Evolutionary conservation across 2,888 invertebrate species (phyloP), one percentile per base, ranked within the genome.

Genomic region (Philopedon plagiatum): DNA sequence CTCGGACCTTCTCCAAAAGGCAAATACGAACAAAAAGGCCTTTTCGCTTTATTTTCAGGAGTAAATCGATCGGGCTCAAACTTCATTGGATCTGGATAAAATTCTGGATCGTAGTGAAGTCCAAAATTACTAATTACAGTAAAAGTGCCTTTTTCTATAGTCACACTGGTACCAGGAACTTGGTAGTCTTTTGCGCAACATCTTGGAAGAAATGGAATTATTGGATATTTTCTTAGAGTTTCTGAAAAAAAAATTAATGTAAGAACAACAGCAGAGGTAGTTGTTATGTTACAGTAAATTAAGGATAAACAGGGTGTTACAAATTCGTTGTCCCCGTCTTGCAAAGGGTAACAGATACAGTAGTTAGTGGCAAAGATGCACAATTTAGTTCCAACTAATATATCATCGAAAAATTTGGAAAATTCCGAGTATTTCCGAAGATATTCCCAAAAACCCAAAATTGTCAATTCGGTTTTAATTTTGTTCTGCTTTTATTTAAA

Each of bases 11-110:
- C 89, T 1, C 89, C 89, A 79, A 89, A 89, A 0, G 89, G 77
- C 60, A 76, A 4, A 32, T 68, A 76, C 9, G 75, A 60, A 44
- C 68, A 65, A 18, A 71, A 69, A 8, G 73, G 75, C 26, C 76
- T 62, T 26, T 68, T 71, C 0, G 61, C 84, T 74, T 88, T 89
- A 26, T 87, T 87, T 68, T 88, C 87, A 5, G 86, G 83, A 0
- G 86, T 81, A 81, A 91, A 91, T 74, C 91, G 85, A 21, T 91
- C 89, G 0, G 91, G 91, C 61, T 88, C 87, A 73, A 91, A 91
- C 32, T 86, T 85, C 0, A 89, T 86, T 0, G 92, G 92, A 8
- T 92, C 86, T 0, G 89, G 88, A 66, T 79, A 81, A 69, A 79
- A 78, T 63, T 80, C 79, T 7, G 79, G 78, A 74, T 82, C 81